Evolutionary conservation across 1,140 invertebrate species (phyloP).

Genomic region (Platyscapa corneri): DNA sequence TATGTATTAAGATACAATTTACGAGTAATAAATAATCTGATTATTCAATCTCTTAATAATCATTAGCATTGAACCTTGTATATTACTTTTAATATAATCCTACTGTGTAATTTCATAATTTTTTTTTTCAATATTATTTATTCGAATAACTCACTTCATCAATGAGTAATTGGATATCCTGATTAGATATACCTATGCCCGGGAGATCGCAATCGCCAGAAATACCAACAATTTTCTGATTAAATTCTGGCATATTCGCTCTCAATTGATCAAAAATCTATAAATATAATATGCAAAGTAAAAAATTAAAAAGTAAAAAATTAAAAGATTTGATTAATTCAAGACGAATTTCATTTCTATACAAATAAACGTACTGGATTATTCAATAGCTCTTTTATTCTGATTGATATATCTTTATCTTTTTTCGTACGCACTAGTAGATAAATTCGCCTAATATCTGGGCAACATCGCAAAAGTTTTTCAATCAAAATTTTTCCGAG

Average conservation of each 20-base stretch:
- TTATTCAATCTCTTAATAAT: too few relatives aligned
- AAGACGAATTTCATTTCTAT: neutral
- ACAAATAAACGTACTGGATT: conserved; percentile 77
- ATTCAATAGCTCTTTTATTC: conserved; percentile 81
- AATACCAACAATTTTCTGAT: conserved; percentile 78
- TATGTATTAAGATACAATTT: too few relatives aligned
- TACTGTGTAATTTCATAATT: too few relatives aligned
- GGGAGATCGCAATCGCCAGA: conserved; percentile 76
- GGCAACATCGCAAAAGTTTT: conserved; percentile 86
- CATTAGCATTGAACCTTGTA: too few relatives aligned
- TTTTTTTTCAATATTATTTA: neutral
- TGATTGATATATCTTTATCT: conserved; percentile 81
- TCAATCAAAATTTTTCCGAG: conserved; percentile 88
- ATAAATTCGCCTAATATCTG: conserved; percentile 83
- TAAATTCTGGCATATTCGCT: conserved; percentile 75
- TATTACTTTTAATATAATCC: too few relatives aligned
- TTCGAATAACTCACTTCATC: conserved; percentile 78
- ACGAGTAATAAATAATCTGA: too few relatives aligned
- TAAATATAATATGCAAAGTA: conserved; percentile 42
- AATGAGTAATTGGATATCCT: conserved; percentile 69
- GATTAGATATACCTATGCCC: conserved; percentile 72
- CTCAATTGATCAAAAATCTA: conserved; percentile 78
- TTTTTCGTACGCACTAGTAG: conserved; percentile 86
- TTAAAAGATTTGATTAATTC: neutral
- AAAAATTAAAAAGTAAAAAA: neutral